Evolutionary conservation across 2,113 vertebrate species (phyloP), one percentile per base, ranked within the genome.

Genomic region (Malurus cyaneus): DNA sequence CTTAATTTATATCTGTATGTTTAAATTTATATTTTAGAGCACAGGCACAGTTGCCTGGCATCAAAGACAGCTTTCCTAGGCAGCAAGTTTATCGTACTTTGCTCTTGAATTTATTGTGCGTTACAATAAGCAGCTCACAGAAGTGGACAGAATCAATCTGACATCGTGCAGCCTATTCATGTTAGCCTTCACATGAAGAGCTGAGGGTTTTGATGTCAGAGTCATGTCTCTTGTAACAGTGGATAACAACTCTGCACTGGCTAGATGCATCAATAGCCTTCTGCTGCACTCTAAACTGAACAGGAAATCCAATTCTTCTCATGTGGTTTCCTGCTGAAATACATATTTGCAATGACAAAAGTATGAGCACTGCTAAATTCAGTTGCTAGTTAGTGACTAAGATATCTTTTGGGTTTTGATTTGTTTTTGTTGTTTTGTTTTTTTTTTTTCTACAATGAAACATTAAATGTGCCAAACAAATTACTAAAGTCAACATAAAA

Each of bases 251-350:
- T 87, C 60, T 91, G 74, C 57, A 73, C 52, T 88, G 74, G 70
- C 80, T 85, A 92, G 81, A 74, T 56, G 54, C 50, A 78, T 90
- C 76, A 85, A 15, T 76, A 93, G 82, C 80, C 85, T 92, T 78
- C 72, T 93, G 91, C 41, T 73, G 23, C 88, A 96, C 56, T 81
- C 36, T 88, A 81, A 89, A 53, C 84, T 83, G 41, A 97, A 86
- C 95, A 97, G 96, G 96, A 98, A 98, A 95, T 91, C 81, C 92
- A 93, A 92, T 89, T 97, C 61, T 77, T 94, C 93, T 93, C 56
- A 66, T 94, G 95, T 87, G 97, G 97, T 74, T 97, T 96, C 95
- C 94, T 95, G 94, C 78, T 91, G 80, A 96, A 89, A 94, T 83
- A 57, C 59, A 12, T 61, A 61, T 81, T 96, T 94, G 72, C 69